These are phyloP conservation scores for Elymnias hypermnestra DNA, from an alignment of 1,140 invertebrate species.

Conservation along the genomic window DNA sequence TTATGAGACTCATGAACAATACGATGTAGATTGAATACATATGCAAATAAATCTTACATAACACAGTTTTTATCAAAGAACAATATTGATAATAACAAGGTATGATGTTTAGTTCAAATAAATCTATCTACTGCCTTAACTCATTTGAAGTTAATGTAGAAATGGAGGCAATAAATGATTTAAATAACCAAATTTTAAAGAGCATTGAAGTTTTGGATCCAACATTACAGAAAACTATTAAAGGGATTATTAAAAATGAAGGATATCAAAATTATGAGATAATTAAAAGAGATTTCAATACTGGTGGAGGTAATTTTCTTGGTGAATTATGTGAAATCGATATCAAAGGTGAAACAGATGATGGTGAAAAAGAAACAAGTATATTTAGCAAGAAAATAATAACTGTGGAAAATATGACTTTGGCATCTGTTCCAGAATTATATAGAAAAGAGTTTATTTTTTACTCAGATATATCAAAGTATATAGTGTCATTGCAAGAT, in stretches of 20 bases:
- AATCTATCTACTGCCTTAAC: too few species aligned
- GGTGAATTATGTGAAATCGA: slow-evolving; percentile 24
- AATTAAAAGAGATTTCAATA: background rate
- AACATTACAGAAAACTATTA: slow-evolving; percentile 2
- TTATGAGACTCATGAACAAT: too few species aligned
- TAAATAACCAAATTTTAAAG: too few species aligned
- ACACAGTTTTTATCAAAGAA: too few species aligned
- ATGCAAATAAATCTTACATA: too few species aligned
- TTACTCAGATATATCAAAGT: slow-evolving; percentile 28
- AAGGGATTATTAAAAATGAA: slow-evolving; percentile 9
- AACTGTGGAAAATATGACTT: slow-evolving; percentile 19
- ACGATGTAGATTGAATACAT: too few species aligned
- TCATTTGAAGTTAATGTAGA: too few species aligned
- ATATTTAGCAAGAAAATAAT: slow-evolving; percentile 36
- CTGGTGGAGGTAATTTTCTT: slow-evolving; percentile 24
- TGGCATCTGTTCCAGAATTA: slow-evolving; percentile 18
- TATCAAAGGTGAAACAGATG: slow-evolving; percentile 28
- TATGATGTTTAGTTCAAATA: too few species aligned
- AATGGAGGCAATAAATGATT: too few species aligned
- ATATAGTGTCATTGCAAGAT: slow-evolving; percentile 33
- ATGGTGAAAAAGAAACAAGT: slow-evolving; percentile 27
- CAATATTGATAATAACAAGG: too few species aligned
- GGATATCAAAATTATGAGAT: slow-evolving; percentile 8
- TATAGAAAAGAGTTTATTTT: slow-evolving; percentile 30
- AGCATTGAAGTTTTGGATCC: too few species aligned